Base-by-base conservation (phyloP, 2,888 invertebrate species). In the Emmelina monodactyla region DNA sequence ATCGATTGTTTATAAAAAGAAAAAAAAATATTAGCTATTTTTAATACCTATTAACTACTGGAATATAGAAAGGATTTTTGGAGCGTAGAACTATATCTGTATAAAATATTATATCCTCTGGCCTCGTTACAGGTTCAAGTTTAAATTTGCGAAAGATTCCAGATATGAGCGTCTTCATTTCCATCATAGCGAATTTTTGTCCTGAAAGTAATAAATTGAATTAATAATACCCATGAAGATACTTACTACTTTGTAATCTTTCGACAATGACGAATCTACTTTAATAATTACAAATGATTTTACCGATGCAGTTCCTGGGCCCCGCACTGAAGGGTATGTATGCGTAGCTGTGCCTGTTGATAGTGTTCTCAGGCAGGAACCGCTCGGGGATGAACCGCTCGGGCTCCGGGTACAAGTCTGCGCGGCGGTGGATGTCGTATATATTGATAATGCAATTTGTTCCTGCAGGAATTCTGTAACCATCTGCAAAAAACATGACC, bases 291-390 rank as follows among this genome's bases (percentile, higher is more conserved):
- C n/a, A n/a, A n/a, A n/a, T n/a, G n/a, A n/a, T n/a, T n/a, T n/a
- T n/a, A 85, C 86, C 87, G 41, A 88, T 86, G 44, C 88, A 88
- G 55, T 87, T 87, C 13, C 87, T 73, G 0, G 84, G 82, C 1
- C 88, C 87, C n/a, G 86, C 87, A 49, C 87, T 87, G 43, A 88
- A 88, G 0, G 88, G 87, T 38, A 88, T 71, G 49, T 82, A 88
- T 1, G 83, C 73, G 43, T 81, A 88, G 0, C 85, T 83, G 62
- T 88, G 85, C 3, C 86, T 65, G 10, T 59, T 53, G 1, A 45
- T 35, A 1, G 59, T 52, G 37, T 81, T 79, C 45, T 88, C 85
- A 0, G 84, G 82, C 11, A 85, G 53, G 59, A 90, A 91, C 43
- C 90, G 66, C 39, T 89, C 88, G 0, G 89, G 89, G 49, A 87